Percentiles rank a stretch among this genome's conserved stretches.
Conservation (phyloP, 2,888 invertebrate genomes). For the Eristalis tenax region DNA sequence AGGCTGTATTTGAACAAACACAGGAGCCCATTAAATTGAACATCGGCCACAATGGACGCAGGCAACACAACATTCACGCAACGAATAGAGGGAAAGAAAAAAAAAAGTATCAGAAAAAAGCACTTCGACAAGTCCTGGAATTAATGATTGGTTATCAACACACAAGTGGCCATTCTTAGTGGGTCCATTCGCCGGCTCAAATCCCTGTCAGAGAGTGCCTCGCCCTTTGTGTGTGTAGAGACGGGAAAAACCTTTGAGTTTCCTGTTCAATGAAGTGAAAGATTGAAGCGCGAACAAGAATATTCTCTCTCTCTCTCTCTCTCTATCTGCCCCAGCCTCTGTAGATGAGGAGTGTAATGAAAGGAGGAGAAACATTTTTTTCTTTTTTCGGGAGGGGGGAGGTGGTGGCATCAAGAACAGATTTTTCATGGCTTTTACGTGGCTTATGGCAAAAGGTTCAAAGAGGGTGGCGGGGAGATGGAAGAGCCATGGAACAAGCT, state of each 20-base stretch:
- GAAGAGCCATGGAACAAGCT: slow-evolving; percentile 20
- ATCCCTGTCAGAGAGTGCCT: background rate
- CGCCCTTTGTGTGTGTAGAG: background rate
- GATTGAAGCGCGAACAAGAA: slow-evolving; percentile 40
- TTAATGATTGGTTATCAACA: slow-evolving; percentile 55
- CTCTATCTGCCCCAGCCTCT: background rate
- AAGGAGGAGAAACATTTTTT: background rate
- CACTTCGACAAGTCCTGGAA: slow-evolving; percentile 41
- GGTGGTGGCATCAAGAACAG: slow-evolving; percentile 44
- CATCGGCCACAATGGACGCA: slow-evolving; percentile 19
- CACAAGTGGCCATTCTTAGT: slow-evolving; percentile 26
- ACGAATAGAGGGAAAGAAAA: slow-evolving; percentile 1
- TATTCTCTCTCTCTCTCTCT: background rate
- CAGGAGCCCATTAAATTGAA: slow-evolving; percentile 36
- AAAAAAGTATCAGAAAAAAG: slow-evolving; percentile 9
- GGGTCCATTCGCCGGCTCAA: background rate
- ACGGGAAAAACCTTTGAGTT: slow-evolving; percentile 43
- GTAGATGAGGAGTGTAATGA: background rate
- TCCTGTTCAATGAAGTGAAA: slow-evolving; percentile 58
- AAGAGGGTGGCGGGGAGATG: background rate
- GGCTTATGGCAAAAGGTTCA: slow-evolving; percentile 14
- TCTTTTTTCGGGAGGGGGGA: background rate
- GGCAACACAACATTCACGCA: background rate
- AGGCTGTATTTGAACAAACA: slow-evolving; percentile 24
- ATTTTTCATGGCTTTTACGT: slow-evolving; percentile 43